These are phyloP conservation scores for Patella ulyssiponensis DNA, from an alignment of 2,888 invertebrate species.

Conservation along the genomic window DNA sequence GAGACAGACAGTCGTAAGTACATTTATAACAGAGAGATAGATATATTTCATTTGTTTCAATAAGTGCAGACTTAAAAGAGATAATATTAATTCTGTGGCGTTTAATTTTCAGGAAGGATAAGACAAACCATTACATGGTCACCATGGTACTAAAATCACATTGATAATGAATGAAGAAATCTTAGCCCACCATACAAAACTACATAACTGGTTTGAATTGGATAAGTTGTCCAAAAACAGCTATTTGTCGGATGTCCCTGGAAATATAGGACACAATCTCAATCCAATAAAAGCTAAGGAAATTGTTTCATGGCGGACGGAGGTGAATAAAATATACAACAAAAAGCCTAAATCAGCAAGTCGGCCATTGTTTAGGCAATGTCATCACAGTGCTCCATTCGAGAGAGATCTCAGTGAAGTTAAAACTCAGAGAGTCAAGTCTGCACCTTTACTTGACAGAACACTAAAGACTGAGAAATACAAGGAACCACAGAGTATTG, in stretches of 20 bases:
- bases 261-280: conserved; percentile 39
- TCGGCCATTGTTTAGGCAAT: conserved; percentile 23
- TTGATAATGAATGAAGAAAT: conserved; percentile 52
- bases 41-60: no score
- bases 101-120: no score
- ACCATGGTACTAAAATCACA: conserved; percentile 3
- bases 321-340: conserved; percentile 35
- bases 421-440: conserved; percentile 19
- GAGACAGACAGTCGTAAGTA: no score
- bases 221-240: conserved; percentile 43
- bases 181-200: conserved; percentile 55
- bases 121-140: neutral
- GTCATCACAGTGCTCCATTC: conserved; percentile 20
- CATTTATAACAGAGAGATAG: no score
- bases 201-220: conserved; percentile 57
- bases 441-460: conserved; percentile 41
- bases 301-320: conserved; percentile 42
- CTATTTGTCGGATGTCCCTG: conserved; percentile 31
- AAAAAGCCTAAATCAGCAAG: conserved; percentile 26
- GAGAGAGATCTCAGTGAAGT: neutral
- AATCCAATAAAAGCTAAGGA: conserved; percentile 52
- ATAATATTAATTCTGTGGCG: no score
- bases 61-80: no score
- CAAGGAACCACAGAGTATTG: conserved; percentile 29
- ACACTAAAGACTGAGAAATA: conserved; percentile 40